Percentiles rank a stretch among this genome's conserved stretches.
Evolutionary conservation across 2,888 invertebrate genomes (phyloP).

Genomic region (Megastigmus dorsalis): DNA sequence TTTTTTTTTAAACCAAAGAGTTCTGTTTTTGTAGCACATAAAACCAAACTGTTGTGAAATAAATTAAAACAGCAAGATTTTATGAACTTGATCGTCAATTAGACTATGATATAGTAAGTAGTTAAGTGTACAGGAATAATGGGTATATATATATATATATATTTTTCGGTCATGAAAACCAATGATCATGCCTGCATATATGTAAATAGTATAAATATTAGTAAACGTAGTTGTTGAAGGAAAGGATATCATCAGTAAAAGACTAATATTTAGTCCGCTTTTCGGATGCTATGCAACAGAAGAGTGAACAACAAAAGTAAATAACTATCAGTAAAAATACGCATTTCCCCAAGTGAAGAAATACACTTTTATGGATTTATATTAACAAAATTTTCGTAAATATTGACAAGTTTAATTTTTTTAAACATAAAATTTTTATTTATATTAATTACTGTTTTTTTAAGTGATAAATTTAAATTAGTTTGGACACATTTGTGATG

Average conservation of each 20-base stretch:
- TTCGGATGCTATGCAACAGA: not conserved
- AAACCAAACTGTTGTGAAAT: constrained; percentile 1
- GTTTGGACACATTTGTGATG: no score
- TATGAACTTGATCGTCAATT: constrained; percentile 30
- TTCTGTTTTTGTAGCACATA: no score
- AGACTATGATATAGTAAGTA: constrained; percentile 25
- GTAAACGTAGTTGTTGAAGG: constrained; percentile 1
- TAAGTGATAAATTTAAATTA: not conserved
- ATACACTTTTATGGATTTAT: not conserved
- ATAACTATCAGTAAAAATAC: not conserved
- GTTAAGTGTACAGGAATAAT: constrained; percentile 28
- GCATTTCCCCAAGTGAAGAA: constrained; percentile 10
- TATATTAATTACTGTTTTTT: not conserved
- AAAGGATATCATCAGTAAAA: not conserved
- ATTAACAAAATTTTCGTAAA: not conserved
- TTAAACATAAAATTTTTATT: no score
- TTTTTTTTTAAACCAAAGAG: not conserved
- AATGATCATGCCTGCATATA: constrained; percentile 13
- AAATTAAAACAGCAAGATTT: constrained; percentile 4
- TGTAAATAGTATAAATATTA: constrained; percentile 49
- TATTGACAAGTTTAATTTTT: constrained; percentile 10
- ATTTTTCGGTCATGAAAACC: constrained; percentile 11
- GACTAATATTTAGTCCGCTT: constrained; percentile 38
- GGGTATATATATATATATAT: not conserved
- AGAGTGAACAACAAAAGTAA: not conserved